Base-by-base conservation (phyloP, 2,888 invertebrate genomes). In the Coecobrya sp. region DNA sequence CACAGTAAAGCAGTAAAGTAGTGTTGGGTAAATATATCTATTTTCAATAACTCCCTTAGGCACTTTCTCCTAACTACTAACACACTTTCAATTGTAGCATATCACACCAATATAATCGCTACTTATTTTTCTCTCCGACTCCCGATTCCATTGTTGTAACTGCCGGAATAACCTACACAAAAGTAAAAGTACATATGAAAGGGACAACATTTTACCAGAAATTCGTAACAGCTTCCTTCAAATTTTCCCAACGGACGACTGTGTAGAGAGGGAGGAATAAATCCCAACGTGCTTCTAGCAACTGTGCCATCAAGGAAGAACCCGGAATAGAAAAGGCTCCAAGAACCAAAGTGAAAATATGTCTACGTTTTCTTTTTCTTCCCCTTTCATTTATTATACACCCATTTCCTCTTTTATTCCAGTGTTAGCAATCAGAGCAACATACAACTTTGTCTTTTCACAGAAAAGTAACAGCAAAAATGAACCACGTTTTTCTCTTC, bases 371-470 rank as follows among this genome's bases (percentile, higher is more conserved):
- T 52, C n/a, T 27, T 73, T 87, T 86, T 86, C 73, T 86, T 87
- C 62, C 87, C 76, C 42, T 87, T 87, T 87, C 87, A 87, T 87
- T 87, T 87, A 76, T 76, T 87, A 87, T 87, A 59, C 87, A 76
- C 87, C 87, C 87, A 87, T 87, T 87, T 87, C 76, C 76, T 86
- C 86, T n/a, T 30, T 73, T 73, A 42, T 42, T 22, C 22, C 73
- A 36, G 27, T 27, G 65, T 27, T 65, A 27, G 27, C 27, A 65
- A 36, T 36, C 36, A 36, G 36, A 65, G 25, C 25, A 49, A 13
- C 13, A 11, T n/a, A 27, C 65, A 65, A 65, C 65, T 42, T 73
- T 45, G 42, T n/a, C 73, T 42, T 19, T 42, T 73, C 36, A 73
- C n/a, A 19, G 13, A 65, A 11, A 27, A 65, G 65, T 25, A 65